Conservation (phyloP, 2,113 vertebrate species). For the Daphoenositta chrysoptera region DNA sequence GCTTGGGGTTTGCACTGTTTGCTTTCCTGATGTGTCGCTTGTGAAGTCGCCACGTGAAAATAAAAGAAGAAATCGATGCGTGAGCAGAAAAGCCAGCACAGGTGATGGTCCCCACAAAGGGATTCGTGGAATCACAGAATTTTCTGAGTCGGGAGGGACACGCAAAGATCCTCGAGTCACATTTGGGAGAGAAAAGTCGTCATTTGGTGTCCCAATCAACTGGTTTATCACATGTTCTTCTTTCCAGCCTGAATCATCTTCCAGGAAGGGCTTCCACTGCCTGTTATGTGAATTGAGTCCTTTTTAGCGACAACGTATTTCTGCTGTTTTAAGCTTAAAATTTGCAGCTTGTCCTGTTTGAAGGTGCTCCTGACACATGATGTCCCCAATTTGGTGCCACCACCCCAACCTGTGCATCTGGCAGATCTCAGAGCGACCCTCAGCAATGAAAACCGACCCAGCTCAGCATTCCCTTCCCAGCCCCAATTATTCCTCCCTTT, state of each 20-base stretch:
- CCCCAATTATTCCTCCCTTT: not conserved
- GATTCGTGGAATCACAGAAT: rapidly evolving
- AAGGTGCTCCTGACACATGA: rapidly evolving
- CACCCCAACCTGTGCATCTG: not conserved
- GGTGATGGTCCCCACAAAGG: not conserved
- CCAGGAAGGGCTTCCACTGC: not conserved
- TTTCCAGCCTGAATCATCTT: not conserved
- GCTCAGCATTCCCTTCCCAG: not conserved
- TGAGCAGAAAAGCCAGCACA: not conserved
- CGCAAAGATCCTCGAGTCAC: not conserved
- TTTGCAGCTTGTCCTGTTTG: not conserved
- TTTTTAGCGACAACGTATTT: not conserved
- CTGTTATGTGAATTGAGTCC: not conserved
- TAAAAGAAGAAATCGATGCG: not conserved
- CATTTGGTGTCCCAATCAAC: not conserved
- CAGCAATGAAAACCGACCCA: rapidly evolving
- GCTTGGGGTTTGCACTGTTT: not conserved
- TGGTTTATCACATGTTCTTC: not conserved
- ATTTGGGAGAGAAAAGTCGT: not conserved
- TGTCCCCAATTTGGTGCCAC: not conserved
- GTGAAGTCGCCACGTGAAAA: rapidly evolving
- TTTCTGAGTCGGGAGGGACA: not conserved
- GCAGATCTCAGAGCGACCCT: not conserved
- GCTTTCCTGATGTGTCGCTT: not conserved
- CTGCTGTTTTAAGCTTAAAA: not conserved